phyloP scores from a whole-genome alignment of 2,797 vertebrate genomes.

The Microtus californicus region DNA sequence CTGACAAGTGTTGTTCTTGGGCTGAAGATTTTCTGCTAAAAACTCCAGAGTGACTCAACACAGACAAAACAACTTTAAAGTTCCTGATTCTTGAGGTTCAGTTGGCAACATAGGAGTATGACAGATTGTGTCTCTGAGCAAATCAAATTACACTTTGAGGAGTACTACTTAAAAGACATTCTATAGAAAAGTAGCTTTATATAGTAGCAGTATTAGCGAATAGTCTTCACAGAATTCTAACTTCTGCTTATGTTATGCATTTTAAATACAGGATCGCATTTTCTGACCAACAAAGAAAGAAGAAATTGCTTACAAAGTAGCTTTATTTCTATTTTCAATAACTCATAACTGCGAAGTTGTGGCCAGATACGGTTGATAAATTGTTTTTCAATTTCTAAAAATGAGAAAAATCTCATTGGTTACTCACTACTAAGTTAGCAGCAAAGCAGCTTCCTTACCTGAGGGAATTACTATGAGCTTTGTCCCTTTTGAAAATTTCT shows the following conservation, averaged over 20 bases:
- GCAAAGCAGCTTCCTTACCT: constrained; percentile 63
- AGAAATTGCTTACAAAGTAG: not conserved
- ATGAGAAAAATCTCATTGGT: not conserved
- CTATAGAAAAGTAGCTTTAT: not conserved
- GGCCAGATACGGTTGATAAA: not conserved
- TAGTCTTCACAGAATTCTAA: not conserved
- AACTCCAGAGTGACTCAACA: constrained; percentile 60
- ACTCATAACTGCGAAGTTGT: not conserved
- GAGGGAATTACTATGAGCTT: constrained; percentile 20
- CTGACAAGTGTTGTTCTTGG: constrained; percentile 81
- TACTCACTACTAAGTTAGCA: not conserved
- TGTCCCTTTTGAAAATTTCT: constrained; percentile 11
- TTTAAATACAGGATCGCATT: constrained; percentile 10
- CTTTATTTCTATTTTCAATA: not conserved
- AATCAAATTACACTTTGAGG: not conserved
- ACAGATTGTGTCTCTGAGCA: not conserved
- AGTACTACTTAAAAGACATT: not conserved
- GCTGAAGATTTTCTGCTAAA: constrained; percentile 78
- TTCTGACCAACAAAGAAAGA: not conserved
- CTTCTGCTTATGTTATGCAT: not conserved
- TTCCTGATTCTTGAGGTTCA: constrained; percentile 13
- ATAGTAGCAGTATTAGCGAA: not conserved
- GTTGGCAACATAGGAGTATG: not conserved
- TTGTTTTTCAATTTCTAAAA: not conserved
- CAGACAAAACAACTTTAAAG: constrained; percentile 48